Conservation (phyloP, 2,797 vertebrate species). For the Xyrichtys novacula region DNA sequence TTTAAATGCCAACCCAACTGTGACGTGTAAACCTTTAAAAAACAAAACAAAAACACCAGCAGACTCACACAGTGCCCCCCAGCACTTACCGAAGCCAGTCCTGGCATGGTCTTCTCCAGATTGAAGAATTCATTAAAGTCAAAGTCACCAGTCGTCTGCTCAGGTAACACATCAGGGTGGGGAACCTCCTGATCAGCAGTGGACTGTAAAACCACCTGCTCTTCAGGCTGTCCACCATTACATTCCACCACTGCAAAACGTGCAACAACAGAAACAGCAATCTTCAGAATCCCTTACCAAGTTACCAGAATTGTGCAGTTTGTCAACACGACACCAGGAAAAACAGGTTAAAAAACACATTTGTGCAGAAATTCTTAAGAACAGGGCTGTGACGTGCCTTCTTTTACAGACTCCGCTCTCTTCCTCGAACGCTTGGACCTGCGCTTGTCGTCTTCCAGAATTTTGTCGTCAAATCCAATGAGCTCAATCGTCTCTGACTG, state of each 20-base stretch:
- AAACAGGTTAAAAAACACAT: neutral
- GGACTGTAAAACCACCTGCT: conserved; percentile 80
- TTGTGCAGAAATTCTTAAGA: neutral
- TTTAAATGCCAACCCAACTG: conserved; percentile 16
- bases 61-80: conserved; percentile 47
- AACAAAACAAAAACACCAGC: conserved; percentile 4
- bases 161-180: conserved; percentile 88
- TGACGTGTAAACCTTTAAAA: conserved; percentile 27
- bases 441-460: conserved; percentile 95
- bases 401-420: conserved; percentile 89
- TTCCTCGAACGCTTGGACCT: conserved; percentile 90
- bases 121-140: conserved; percentile 99
- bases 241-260: conserved; percentile 83
- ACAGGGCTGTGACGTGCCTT: conserved; percentile 82
- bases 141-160: conserved; percentile 93
- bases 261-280: neutral
- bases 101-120: conserved; percentile 97
- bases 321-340: neutral
- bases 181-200: conserved; percentile 95
- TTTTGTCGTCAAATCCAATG: conserved; percentile 97
- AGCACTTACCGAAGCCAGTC: conserved; percentile 95
- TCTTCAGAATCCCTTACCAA: neutral
- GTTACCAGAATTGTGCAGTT: neutral
- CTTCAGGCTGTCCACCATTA: conserved; percentile 91
- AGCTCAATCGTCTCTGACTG: conserved; percentile 99